A percentile compares a stretch with the other conserved stretches of the same genome.
phyloP scores from a whole-genome alignment of 2,797 vertebrate species.

The Lagocephalus sceleratus region DNA sequence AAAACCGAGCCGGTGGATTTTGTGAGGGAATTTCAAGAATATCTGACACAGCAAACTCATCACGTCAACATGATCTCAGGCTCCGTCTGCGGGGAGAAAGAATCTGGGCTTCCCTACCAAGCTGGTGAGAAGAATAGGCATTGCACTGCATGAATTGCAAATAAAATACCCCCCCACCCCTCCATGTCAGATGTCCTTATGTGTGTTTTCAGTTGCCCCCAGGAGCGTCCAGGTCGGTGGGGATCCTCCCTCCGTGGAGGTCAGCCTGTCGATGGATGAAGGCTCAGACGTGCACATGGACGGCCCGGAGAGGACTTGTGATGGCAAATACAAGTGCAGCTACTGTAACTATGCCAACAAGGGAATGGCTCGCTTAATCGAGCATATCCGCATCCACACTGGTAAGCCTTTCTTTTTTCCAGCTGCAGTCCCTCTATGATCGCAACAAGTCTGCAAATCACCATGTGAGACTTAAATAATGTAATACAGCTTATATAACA shows the following conservation, averaged over 20 bases:
- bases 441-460: background rate
- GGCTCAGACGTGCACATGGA: conserved; percentile 91
- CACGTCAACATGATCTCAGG: conserved; percentile 99
- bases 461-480: too few relatives aligned
- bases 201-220: conserved; percentile 68
- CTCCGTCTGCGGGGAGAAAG: conserved; percentile 91
- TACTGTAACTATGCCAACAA: conserved; percentile 99
- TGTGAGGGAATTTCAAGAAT: conserved; percentile 98
- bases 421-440: too few relatives aligned
- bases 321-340: conserved; percentile 97
- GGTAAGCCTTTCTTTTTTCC: conserved; percentile 70
- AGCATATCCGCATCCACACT: conserved; percentile 97
- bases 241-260: conserved; percentile 92
- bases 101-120: conserved; percentile 71
- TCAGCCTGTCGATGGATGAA: conserved; percentile 86
- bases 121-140: conserved; percentile 26
- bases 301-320: conserved; percentile 94
- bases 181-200: too few relatives aligned
- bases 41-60: conserved; percentile 96
- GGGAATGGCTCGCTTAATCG: conserved; percentile 93
- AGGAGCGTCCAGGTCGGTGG: conserved; percentile 85
- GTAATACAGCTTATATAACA: too few relatives aligned
- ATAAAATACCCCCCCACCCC: too few relatives aligned
- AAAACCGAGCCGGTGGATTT: conserved; percentile 97
- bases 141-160: fast-evolving